Base-by-base conservation (phyloP, 2,113 vertebrate species). In the Stegastes partitus region DNA sequence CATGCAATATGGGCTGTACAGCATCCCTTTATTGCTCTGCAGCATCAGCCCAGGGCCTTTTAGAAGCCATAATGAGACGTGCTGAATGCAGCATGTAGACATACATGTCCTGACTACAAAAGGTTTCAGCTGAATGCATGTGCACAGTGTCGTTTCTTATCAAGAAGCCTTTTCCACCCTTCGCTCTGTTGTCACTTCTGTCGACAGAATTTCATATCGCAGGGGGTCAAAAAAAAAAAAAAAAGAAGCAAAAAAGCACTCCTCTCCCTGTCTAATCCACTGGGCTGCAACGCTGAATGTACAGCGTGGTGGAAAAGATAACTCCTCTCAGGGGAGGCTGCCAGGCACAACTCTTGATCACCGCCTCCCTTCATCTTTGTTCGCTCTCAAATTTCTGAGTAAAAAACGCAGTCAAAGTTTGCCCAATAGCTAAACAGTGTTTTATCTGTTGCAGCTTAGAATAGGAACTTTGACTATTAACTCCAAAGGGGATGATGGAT, bases 271-370 rank as follows among this genome's bases (percentile, higher is more conserved):
- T 87, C 70, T 88, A 79, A 90, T 87, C 82, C 86, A 82, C 69
- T 39, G 84, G 76, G 70, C 82, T 71, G 83, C 83, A 74, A 50
- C 78, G 34, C 76, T 64, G 81, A 85, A 49, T 18, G 79, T 83
- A 83, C 76, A 71, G 83, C 79, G 56, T 82, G 82, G 66, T 55
- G 80, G 89, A 82, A 77, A 62, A 87, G 91, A 92, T 90, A 84
- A 87, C 73, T 88, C 55, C 82, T 78, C 87, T 64, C 86, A n/a
- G 68, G 68, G 84, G 82, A 76, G 39, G 68, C 49, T 81, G 81
- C 82, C 80, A 87, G 69, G 37, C 71, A 67, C 74, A 66, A 81
- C 76, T 87, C 64, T 53, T 81, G 64, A 86, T 88, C 87, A 57
- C 39, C 26, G 15, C 75, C 81, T 75, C 55, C 71, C 63, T 64